These are phyloP conservation scores for Tipula unca DNA, from an alignment of 2,888 invertebrate genomes.

Conservation along the genomic window DNA sequence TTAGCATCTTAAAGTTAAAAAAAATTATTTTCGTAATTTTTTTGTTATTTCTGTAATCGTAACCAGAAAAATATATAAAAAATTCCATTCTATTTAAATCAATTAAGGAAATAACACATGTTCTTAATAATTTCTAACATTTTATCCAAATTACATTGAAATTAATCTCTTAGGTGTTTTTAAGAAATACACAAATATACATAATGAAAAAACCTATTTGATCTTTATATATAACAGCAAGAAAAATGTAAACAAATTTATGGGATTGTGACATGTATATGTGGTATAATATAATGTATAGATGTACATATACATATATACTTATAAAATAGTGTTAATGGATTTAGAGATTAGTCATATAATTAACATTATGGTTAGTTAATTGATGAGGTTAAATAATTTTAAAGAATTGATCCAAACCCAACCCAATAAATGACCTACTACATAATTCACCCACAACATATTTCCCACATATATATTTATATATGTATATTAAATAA, in stretches of 20 bases:
- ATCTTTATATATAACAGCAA: neutral
- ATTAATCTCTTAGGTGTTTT: slow-evolving; percentile 14
- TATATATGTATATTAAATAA: neutral
- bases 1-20: neutral
- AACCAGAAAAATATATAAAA: neutral
- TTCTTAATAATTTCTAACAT: neutral
- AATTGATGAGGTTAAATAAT: neutral
- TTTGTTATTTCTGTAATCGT: neutral
- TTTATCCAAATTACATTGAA: slow-evolving; percentile 14
- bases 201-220: neutral
- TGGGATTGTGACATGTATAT: neutral
- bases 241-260: neutral
- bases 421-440: neutral
- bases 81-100: slow-evolving; percentile 4
- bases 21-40: neutral
- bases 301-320: neutral
- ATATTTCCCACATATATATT: neutral
- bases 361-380: neutral
- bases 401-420: neutral
- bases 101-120: slow-evolving; percentile 14
- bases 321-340: neutral
- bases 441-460: neutral
- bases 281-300: neutral
- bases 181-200: neutral
- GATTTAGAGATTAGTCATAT: neutral